Evolutionary conservation across 2,113 vertebrate genomes (phyloP), one percentile per base, ranked within the genome.

Genomic region (Gadus chalcogrammus): DNA sequence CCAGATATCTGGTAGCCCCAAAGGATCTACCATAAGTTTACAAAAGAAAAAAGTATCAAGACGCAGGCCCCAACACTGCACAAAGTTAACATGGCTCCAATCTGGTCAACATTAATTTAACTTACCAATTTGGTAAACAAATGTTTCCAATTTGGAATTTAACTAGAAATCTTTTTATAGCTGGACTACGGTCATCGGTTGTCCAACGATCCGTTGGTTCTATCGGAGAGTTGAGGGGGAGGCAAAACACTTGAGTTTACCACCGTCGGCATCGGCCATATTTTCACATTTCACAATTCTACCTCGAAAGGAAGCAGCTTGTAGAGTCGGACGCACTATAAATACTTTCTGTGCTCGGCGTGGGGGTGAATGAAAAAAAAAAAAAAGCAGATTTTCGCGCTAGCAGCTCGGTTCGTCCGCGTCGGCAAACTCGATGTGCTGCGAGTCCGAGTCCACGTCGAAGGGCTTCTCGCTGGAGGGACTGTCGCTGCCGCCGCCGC

Each of bases 61-160:
- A 24, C 24, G 38, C 38, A 4, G 38, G 42, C 9, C 42, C 60
- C 52, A 61, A 73, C 28, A 89, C 79, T 81, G 74, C 82, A 87
- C 75, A 82, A 82, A 82, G 81, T 53, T 87, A 77, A 85, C 28
- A 83, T 35, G 67, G 87, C 92, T 94, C 93, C 92, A 93, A 93
- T 93, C 93, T 92, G 94, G 94, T 95, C 94, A 94, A 93, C 91
- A 92, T 89, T 81, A 86, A 82, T 56, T 48, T 88, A 89, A 93
- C 92, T 95, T 98, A 97, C 97, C 97, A 97, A 98, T 98, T 95
- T 98, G 97, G 97, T 97, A 97, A 97, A 96, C 81, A 91, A 48
- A 93, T 91, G 93, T 94, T 99, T 98, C 97, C 97, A 98, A 96
- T 98, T 94, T 97, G 96, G 97, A 98, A 98, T 92, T 80, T 90